phyloP scores from a whole-genome alignment of 1,140 invertebrate species.

The Drosophila trapezifrons region DNA sequence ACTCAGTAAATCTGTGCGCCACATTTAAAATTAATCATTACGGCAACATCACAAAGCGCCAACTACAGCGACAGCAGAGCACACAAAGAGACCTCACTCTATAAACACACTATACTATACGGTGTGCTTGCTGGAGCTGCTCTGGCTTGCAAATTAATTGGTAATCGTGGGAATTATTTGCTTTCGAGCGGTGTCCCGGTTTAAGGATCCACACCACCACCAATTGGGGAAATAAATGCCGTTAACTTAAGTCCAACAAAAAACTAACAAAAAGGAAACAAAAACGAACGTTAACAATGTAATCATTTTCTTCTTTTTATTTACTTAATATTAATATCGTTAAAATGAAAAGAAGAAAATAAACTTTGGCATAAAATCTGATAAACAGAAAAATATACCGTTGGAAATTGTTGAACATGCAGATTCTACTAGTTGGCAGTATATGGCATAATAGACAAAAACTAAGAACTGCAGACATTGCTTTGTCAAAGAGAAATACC shows the following conservation, averaged over 20 bases:
- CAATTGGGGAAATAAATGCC: neutral
- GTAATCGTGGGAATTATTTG: constrained; percentile 22
- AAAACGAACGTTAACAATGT: neutral
- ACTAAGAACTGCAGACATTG: no score
- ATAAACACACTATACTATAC: neutral
- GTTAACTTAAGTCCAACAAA: neutral
- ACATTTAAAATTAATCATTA: constrained; percentile 73
- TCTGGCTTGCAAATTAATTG: constrained; percentile 23
- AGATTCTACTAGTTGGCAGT: no score
- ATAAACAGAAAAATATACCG: no score
- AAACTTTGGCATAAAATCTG: neutral
- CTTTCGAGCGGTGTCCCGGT: neutral
- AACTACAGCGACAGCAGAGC: constrained; percentile 8
- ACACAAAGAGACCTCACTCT: constrained; percentile 12
- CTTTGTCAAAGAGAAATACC: no score
- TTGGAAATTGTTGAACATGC: neutral
- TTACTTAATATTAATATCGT: no score
- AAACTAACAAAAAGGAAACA: neutral
- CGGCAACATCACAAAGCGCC: constrained; percentile 36
- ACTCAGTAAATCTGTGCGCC: constrained; percentile 67
- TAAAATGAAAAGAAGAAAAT: no score
- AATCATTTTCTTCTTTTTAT: neutral
- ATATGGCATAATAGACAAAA: no score
- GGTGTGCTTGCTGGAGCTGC: neutral
- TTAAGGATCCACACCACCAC: neutral